Percentiles rank a stretch among this genome's conserved stretches.
Conservation (phyloP, 1,140 invertebrate genomes). For the Drosophila serrata region DNA sequence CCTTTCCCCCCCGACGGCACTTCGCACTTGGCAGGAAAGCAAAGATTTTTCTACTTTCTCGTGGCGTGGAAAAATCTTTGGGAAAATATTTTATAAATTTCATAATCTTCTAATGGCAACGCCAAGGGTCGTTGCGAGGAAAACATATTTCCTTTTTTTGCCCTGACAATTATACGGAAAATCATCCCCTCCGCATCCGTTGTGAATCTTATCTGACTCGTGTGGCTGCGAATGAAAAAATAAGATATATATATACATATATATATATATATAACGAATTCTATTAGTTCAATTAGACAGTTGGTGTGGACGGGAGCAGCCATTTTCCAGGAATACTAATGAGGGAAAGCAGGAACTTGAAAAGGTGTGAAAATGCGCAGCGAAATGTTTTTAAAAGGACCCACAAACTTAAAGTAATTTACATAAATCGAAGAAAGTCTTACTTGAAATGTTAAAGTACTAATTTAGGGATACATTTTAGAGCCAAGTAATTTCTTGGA, state of each 20-base stretch:
- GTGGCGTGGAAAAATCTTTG: constrained; percentile 56
- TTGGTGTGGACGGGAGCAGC: constrained; percentile 18
- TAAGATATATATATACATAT: constrained; percentile 29
- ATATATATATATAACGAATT: constrained; percentile 41
- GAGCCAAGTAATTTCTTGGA: background rate
- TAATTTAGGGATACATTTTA: no score
- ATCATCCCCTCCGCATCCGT: constrained; percentile 33
- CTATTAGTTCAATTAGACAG: constrained; percentile 75
- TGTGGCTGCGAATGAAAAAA: constrained; percentile 38
- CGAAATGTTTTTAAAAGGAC: background rate
- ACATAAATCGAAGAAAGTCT: background rate
- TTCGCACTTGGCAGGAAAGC: constrained; percentile 66
- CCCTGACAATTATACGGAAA: constrained; percentile 46
- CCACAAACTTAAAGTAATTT: background rate
- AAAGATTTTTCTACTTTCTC: constrained; percentile 73
- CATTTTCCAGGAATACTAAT: constrained; percentile 15
- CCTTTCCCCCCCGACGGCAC: constrained; percentile 52
- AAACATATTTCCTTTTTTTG: constrained; percentile 43
- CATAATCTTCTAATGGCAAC: constrained; percentile 57
- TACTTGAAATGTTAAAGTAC: background rate
- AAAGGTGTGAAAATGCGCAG: constrained; percentile 10
- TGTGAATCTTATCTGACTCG: constrained; percentile 55
- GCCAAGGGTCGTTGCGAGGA: constrained; percentile 26
- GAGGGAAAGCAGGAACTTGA: constrained; percentile 6
- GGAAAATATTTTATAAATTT: constrained; percentile 62